Percentiles rank a stretch among this genome's conserved stretches.
phyloP scores from a whole-genome alignment of 1,140 invertebrate genomes.

The Holcopasites calliopsidis region DNA sequence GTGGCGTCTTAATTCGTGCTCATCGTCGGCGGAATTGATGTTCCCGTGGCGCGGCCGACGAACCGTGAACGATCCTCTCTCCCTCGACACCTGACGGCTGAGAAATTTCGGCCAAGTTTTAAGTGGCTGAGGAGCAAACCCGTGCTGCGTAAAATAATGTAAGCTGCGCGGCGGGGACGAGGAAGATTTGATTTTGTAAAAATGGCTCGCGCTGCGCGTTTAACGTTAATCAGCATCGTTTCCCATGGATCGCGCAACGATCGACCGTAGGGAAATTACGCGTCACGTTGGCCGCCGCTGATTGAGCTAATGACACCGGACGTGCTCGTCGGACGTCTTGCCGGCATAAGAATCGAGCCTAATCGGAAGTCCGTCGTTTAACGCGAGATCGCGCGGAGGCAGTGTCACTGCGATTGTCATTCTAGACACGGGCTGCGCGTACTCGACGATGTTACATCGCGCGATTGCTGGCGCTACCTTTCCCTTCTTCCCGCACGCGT shows the following conservation, averaged over 20 bases:
- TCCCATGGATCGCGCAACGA: constrained; percentile 1
- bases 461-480: constrained; percentile 48
- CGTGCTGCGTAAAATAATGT: background rate
- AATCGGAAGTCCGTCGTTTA: constrained; percentile 48
- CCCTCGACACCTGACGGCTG: background rate
- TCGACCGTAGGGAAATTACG: background rate
- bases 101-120: background rate
- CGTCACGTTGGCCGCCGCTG: background rate
- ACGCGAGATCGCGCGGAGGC: constrained; percentile 39
- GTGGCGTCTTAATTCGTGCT: constrained; percentile 38
- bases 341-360: constrained; percentile 36
- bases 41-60: background rate
- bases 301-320: constrained; percentile 43
- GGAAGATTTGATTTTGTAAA: background rate
- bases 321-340: constrained; percentile 31
- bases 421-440: constrained; percentile 43
- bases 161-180: background rate
- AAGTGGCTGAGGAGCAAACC: background rate
- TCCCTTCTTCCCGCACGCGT: constrained; percentile 10
- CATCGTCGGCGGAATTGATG: constrained; percentile 20
- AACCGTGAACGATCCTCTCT: background rate
- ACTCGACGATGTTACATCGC: constrained; percentile 47
- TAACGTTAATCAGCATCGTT: background rate
- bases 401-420: constrained; percentile 27
- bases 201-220: background rate